Evolutionary conservation across 2,113 vertebrate genomes (phyloP), one percentile per base, ranked within the genome.

Genomic region (Empidonax traillii): DNA sequence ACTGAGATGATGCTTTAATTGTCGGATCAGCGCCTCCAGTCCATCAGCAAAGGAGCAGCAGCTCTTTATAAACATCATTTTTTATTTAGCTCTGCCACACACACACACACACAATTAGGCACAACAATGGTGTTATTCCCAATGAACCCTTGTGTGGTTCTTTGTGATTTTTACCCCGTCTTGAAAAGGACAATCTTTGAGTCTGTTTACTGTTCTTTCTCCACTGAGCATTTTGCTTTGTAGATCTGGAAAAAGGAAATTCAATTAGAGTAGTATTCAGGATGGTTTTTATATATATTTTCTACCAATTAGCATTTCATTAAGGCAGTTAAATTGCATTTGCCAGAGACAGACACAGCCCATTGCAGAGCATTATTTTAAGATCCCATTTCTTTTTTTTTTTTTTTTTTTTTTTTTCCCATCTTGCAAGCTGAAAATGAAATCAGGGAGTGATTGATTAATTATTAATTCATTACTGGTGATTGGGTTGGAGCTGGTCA

Each of bases 291-390:
- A 95, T 96, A 96, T 95, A 94, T 95, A 73, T 95, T 97, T 97
- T 95, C 92, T 97, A 95, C 95, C 97, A 98, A 97, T 98, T 97
- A 98, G 88, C 93, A 95, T 97, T 97, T 97, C 97, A 98, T 98
- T 97, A 98, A 97, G 95, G 96, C 95, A 79, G 90, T 96, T 97
- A 96, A 96, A 98, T 97, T 97, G 93, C 87, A 97, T 98, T 98
- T 98, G 89, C 96, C 73, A 51, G 92, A 96, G 97, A 97, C 91
- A 93, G 91, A 95, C 91, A 91, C 87, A 94, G 76, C 69, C 89
- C 94, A 95, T 95, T 94, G 89, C 68, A 39, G 91, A 67, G 44
- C 49, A 96, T 98, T 97, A 96, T 97, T 96, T 97, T 96, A 93
- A 96, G 95, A 96, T 69, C 89, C 95, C 75, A 87, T 93, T 93